Evolutionary conservation across 1,140 invertebrate species (phyloP).

Genomic region (Metopolophium dirhodum): DNA sequence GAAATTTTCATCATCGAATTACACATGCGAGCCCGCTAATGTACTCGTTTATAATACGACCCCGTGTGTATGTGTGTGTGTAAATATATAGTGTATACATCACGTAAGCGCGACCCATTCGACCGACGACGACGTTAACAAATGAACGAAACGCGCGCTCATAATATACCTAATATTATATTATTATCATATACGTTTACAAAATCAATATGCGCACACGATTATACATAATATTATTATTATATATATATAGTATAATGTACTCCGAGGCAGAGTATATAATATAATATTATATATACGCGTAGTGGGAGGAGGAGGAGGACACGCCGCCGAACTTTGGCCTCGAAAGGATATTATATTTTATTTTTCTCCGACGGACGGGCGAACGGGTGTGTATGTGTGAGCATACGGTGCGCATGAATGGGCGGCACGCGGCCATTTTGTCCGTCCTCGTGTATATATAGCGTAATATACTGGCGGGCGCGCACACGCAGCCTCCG

Average conservation of each 20-base stretch:
- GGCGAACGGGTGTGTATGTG: background rate
- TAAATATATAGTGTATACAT: background rate
- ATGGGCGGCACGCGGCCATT: constrained; percentile 44
- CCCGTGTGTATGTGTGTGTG: too few relatives aligned
- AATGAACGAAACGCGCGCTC: background rate
- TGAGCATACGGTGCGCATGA: background rate
- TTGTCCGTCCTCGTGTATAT: constrained; percentile 8
- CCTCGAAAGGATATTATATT: constrained; percentile 4
- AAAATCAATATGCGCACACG: constrained; percentile 34
- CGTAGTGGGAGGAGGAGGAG: background rate
- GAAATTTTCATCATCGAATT: constrained; percentile 34
- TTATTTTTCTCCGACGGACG: background rate
- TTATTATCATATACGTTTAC: background rate
- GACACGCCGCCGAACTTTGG: background rate
- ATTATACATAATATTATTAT: background rate
- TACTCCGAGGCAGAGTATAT: background rate
- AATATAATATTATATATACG: too few relatives aligned
- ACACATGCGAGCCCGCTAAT: background rate
- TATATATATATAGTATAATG: background rate
- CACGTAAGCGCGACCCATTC: background rate
- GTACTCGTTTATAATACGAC: constrained; percentile 8
- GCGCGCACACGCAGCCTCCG: background rate
- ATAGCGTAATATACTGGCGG: background rate
- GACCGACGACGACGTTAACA: background rate
- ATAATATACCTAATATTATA: background rate